Conservation (phyloP, 2,888 invertebrate genomes). For the Rhagonycha fulva region DNA sequence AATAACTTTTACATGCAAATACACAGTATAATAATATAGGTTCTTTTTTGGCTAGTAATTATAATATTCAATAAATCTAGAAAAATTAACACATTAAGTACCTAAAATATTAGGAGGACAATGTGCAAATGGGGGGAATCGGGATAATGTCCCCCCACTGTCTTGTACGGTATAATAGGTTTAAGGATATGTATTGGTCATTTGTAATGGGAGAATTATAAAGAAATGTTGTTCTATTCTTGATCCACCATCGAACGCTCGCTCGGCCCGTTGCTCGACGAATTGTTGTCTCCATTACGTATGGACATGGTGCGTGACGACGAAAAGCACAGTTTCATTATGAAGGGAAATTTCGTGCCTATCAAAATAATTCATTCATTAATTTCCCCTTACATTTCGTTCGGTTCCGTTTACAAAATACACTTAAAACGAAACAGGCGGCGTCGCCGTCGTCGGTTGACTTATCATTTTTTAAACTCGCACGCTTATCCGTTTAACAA, state of each 20-base stretch:
- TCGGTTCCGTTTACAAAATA: neutral
- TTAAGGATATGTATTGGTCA: conserved; percentile 32
- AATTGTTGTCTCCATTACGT: conserved; percentile 52
- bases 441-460: no score
- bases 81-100: conserved; percentile 21
- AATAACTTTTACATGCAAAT: neutral
- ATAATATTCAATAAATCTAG: conserved; percentile 14
- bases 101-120: conserved; percentile 6
- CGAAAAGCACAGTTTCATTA: conserved; percentile 98
- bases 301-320: conserved; percentile 72
- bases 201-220: conserved; percentile 17
- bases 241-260: conserved; percentile 42
- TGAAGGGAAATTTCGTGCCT: conserved; percentile 98
- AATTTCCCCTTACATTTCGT: conserved; percentile 6
- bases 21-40: conserved; percentile 8
- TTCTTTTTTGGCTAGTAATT: conserved; percentile 8
- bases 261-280: conserved; percentile 43
- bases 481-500: no score
- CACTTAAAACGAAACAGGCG: neutral
- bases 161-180: conserved; percentile 19
- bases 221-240: conserved; percentile 35
- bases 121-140: neutral
- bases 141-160: neutral
- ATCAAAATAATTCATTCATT: conserved; percentile 49
- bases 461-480: neutral